These are phyloP conservation scores for Serrognathus titanus DNA, from an alignment of 2,888 invertebrate genomes.

Conservation along the genomic window DNA sequence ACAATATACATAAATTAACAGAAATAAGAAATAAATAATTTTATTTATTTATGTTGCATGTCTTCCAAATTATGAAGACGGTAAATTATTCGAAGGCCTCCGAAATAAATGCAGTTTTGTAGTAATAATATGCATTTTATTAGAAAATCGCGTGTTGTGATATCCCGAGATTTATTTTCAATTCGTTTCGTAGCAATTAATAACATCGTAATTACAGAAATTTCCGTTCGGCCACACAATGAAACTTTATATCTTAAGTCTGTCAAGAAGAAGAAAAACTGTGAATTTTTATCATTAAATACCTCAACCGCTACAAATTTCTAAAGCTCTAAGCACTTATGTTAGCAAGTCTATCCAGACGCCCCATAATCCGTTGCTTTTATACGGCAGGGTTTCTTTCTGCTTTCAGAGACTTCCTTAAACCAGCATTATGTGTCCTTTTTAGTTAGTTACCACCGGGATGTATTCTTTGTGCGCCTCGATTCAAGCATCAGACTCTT, in stretches of 20 bases:
- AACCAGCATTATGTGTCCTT: slow-evolving; percentile 15
- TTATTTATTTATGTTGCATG: neutral
- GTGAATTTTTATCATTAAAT: too few species aligned
- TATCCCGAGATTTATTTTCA: neutral
- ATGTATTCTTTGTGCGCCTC: neutral
- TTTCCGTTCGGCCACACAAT: too few species aligned
- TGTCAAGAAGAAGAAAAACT: too few species aligned
- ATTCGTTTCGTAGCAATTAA: neutral
- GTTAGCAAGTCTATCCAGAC: neutral
- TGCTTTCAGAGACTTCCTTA: slow-evolving; percentile 13
- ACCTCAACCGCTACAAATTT: too few species aligned
- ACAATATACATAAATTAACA: neutral
- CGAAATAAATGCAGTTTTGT: slow-evolving; percentile 5
- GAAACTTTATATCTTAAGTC: too few species aligned
- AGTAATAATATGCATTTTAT: slow-evolving; percentile 22
- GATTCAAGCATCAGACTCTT: slow-evolving; percentile 31
- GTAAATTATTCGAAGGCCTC: slow-evolving; percentile 5
- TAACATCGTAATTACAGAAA: neutral
- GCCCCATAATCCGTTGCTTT: slow-evolving; percentile 13
- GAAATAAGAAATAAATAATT: slow-evolving; percentile 1
- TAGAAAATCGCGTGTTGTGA: slow-evolving; percentile 20
- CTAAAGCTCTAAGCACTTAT: too few species aligned
- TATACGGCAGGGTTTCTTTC: slow-evolving; percentile 9
- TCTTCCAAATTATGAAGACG: neutral
- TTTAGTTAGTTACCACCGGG: slow-evolving; percentile 9